Base-by-base conservation (phyloP, 2,797 vertebrate genomes). In the Odontamblyopus lacepedii region DNA sequence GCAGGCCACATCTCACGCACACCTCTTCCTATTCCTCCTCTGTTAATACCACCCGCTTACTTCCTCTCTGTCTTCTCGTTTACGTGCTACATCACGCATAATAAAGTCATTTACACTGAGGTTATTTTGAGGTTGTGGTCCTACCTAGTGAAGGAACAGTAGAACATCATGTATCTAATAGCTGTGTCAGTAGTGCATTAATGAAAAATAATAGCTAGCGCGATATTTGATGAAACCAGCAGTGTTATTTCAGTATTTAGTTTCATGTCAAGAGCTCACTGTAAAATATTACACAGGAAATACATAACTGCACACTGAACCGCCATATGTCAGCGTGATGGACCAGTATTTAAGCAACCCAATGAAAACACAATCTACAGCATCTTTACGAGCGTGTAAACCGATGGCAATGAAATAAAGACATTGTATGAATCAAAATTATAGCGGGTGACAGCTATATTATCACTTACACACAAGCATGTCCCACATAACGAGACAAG, bases 401-500 rank as follows among this genome's bases (percentile, higher is more conserved):
- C 60, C 30, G 56, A 69, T 44, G 61, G 27, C 44, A 9, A 35
- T 19, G 8, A 65, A 70, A 57, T 61, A 16, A 69, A 65, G 60
- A 44, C 26, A 61, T 65, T 59, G 30, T 57, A 57, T 67, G 53
- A 69, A 38, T 81, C 44, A 57, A 63, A 6, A 55, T 18, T 56
- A 72, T n/a, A 59, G 18, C 63, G 18, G 63, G 57, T 68, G 57
- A 70, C 63, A 61, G 65, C 27, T 65, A 60, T 63, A 74, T 63
- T 30, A 67, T 76, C 72, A 23, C 50, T 72, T 69, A 69, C 77
- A 73, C 74, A 77, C 27, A 61, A 67, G 26, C 56, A 69, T 48
- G 50, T 75, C 27, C 72, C 61, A 67, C 60, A 76, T 64, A 75
- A 79, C 73, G 76, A 71, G 60, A 11, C 60, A 9, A 67, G 35